Base-by-base conservation (phyloP, 2,888 invertebrate species). In the Acrobasis consociella region DNA sequence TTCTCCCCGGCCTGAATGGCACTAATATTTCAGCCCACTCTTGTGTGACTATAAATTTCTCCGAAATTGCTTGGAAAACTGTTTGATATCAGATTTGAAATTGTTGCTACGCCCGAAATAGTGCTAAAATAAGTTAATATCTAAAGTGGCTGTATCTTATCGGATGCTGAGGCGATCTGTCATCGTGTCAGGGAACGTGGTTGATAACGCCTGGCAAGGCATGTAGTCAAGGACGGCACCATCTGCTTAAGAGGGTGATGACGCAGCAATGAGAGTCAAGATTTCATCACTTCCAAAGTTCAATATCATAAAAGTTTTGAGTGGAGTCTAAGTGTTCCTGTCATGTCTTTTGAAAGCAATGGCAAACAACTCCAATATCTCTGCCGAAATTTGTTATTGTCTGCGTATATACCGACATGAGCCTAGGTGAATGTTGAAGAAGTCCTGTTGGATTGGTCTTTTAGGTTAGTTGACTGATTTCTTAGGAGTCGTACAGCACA, bases 161-260 rank as follows among this genome's bases (percentile, higher is more conserved):
- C 72, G 65, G 70, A 71, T 68, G 70, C 70, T 73, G 72, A 49
- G 67, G 62, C 62, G 56, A 58, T 63, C 63, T 58, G 50, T 62
- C 63, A 63, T 59, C 37, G 22, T 42, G 52, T 53, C 60, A 37
- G 42, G n/a, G 31, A 49, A 22, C 49, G 56, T 16, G 16, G 46
- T 15, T 11, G 37, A 58, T 58, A 58, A 58, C n/a, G 31, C 49
- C 2, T 9, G 49, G 58, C 37, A n/a, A 46, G 31, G 46, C 13
- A 5, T 42, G 17, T 49, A 5, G 31, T 31, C 37, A 58, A 58
- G 58, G 58, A 49, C 58, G 39, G 38, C 55, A 11, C 55, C 55
- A 55, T 55, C 39, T 11, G 38, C 16, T 55, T 5, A 46, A 46
- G 46, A 42, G 10, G 42, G 5, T 42, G 42, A 42, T 42, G 42